phyloP scores from a whole-genome alignment of 2,888 invertebrate species.

The Melanophora roralis region DNA sequence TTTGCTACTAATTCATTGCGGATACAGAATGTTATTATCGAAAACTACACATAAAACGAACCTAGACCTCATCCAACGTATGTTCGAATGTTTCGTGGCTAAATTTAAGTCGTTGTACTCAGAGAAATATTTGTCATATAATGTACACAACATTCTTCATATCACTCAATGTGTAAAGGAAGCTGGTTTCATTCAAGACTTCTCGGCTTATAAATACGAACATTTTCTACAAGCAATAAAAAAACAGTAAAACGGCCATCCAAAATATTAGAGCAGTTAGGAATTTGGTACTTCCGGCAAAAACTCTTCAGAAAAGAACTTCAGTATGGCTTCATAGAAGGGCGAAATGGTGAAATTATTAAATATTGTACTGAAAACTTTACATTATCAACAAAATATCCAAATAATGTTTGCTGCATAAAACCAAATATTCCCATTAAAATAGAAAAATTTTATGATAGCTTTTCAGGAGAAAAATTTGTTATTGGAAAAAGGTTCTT shows the following conservation, averaged over 20 bases:
- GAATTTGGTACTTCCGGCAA: not conserved
- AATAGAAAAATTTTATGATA: slow-evolving; percentile 4
- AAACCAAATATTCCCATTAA: slow-evolving; percentile 3
- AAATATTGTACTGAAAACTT: slow-evolving; percentile 4
- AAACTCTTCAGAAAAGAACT: not conserved
- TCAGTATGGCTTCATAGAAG: not conserved
- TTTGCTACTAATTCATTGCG: not conserved
- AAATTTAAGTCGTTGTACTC: not conserved
- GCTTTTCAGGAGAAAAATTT: not conserved
- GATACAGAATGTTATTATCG: slow-evolving; percentile 11
- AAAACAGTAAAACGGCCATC: not conserved
- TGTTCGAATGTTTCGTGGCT: slow-evolving; percentile 1
- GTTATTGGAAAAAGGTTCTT: not conserved
- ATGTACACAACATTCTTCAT: slow-evolving; percentile 6
- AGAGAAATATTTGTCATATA: slow-evolving; percentile 10
- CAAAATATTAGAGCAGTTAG: not conserved
- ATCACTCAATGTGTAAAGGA: not conserved
- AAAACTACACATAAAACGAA: not conserved
- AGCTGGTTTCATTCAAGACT: not conserved
- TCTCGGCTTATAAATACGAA: not conserved
- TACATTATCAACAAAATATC: slow-evolving; percentile 4
- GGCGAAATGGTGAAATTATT: slow-evolving; percentile 1
- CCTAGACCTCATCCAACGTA: not conserved
- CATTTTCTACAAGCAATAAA: not conserved
- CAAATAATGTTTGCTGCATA: not conserved